Percentiles rank a stretch among this genome's conserved stretches.
These are phyloP conservation scores for Dryocosmus kuriphilus DNA, from an alignment of 2,888 invertebrate genomes.

Conservation along the genomic window DNA sequence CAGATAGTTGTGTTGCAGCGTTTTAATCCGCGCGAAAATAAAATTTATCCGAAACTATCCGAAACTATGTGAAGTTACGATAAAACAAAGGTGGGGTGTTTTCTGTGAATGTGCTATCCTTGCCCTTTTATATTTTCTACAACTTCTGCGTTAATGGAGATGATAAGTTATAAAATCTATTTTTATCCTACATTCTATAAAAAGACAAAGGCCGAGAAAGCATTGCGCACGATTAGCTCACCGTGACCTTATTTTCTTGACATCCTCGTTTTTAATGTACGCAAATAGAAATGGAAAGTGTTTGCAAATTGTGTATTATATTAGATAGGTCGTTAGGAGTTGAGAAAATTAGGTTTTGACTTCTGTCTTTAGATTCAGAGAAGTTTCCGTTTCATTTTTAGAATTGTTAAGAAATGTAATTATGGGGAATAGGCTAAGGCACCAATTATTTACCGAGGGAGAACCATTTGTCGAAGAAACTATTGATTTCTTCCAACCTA, in stretches of 20 bases:
- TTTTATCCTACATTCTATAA: constrained; percentile 20
- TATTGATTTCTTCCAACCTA: too few relatives aligned
- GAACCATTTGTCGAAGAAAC: too few relatives aligned
- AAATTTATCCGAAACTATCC: too few relatives aligned
- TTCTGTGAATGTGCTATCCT: not conserved
- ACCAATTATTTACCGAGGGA: too few relatives aligned
- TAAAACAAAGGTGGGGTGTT: too few relatives aligned
- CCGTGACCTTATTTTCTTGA: constrained; percentile 28
- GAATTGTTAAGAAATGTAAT: too few relatives aligned
- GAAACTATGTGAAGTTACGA: too few relatives aligned
- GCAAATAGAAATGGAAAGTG: constrained; percentile 10
- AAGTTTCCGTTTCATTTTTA: too few relatives aligned
- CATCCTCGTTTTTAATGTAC: constrained; percentile 27
- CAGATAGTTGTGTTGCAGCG: too few relatives aligned
- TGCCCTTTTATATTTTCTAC: constrained; percentile 34
- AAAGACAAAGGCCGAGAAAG: constrained; percentile 28
- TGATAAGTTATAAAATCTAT: constrained; percentile 38
- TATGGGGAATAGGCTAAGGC: too few relatives aligned
- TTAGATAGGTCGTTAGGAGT: not conserved
- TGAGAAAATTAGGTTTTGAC: not conserved
- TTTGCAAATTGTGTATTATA: not conserved
- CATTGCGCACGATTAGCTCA: constrained; percentile 29
- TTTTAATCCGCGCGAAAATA: too few relatives aligned
- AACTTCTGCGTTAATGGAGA: constrained; percentile 18
- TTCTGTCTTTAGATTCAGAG: too few relatives aligned